Base-by-base conservation (phyloP, 1,140 invertebrate species). In the Conus ventricosus region DNA sequence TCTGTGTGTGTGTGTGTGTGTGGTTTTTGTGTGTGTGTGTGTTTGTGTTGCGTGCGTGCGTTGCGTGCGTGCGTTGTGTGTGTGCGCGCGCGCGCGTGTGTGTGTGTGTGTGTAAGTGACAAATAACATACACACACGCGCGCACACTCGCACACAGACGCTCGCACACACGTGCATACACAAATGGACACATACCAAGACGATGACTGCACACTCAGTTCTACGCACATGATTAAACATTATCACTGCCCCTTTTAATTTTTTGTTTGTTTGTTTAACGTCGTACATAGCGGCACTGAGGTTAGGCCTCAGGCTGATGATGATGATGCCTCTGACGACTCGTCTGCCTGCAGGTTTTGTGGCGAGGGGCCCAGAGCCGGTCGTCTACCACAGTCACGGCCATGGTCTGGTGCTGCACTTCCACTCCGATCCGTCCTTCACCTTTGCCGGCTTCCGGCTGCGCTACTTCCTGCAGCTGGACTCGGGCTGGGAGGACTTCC, bases 361-460 rank as follows among this genome's bases (percentile, higher is more conserved):
- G 88, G 88, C n/a, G 80, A 60, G 10, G 85, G 85, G 3, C 85
- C 85, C 85, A 2, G 55, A 60, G 67, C 55, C 39, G 27, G 20
- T 89, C 11, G 76, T 84, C 13, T 84, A 87, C 27, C 25, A 51
- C 10, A 15, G 57, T 4, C 57, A 60, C 8, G 67, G 85, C 85
- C 84, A 84, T 23, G 67, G 80, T 8, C 67, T 89, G n/a, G 86
- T 86, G 11, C 6, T 89, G 23, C 78, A 80, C 20, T 89, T 89
- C 80, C 88, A 87, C 53, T 89, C 85, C 15, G 88, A 89, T 57
- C 85, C 83, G 10, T 87, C 85, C 6, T 89, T 87, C 55, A 87
- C 81, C 23, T 89, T 83, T 39, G 54, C 25, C 23, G 88, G 88
- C 27, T 89, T 89, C 55, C 23, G 83, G 17, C 85, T 86, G 51